phyloP scores from a whole-genome alignment of 2,888 invertebrate species.

The Gymnosoma rotundatum region DNA sequence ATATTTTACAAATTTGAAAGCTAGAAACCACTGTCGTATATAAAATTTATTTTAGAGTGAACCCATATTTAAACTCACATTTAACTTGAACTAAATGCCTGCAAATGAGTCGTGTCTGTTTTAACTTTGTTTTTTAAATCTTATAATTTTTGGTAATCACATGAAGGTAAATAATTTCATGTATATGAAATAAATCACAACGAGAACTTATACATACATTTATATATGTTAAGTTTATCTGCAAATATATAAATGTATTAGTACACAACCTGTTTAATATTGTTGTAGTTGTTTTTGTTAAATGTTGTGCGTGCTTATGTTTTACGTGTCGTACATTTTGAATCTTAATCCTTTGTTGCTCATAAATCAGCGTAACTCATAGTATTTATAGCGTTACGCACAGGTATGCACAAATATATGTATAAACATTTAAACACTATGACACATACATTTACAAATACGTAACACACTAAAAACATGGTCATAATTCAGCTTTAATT shows the following conservation, averaged over 20 bases:
- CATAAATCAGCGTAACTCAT: constrained; percentile 78
- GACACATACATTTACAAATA: constrained; percentile 40
- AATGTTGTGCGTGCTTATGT: constrained; percentile 55
- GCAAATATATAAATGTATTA: constrained; percentile 32
- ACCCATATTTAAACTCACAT: no score
- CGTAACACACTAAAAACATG: constrained; percentile 69
- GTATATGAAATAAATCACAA: constrained; percentile 31
- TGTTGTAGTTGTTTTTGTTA: constrained; percentile 50
- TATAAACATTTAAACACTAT: not conserved
- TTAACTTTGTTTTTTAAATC: not conserved
- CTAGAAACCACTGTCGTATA: no score
- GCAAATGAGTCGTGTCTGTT: not conserved
- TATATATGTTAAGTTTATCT: not conserved
- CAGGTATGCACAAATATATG: not conserved
- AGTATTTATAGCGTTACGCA: constrained; percentile 68
- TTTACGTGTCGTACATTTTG: constrained; percentile 69
- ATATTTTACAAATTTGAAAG: no score
- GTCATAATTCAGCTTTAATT: constrained; percentile 80
- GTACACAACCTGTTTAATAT: constrained; percentile 46
- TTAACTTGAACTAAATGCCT: no score
- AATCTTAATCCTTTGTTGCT: constrained; percentile 72
- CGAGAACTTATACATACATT: not conserved
- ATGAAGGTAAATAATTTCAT: constrained; percentile 38
- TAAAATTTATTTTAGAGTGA: no score
- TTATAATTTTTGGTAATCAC: constrained; percentile 33